Conservation (phyloP, 2,888 invertebrate species). For the Drosophila stalkeri region DNA sequence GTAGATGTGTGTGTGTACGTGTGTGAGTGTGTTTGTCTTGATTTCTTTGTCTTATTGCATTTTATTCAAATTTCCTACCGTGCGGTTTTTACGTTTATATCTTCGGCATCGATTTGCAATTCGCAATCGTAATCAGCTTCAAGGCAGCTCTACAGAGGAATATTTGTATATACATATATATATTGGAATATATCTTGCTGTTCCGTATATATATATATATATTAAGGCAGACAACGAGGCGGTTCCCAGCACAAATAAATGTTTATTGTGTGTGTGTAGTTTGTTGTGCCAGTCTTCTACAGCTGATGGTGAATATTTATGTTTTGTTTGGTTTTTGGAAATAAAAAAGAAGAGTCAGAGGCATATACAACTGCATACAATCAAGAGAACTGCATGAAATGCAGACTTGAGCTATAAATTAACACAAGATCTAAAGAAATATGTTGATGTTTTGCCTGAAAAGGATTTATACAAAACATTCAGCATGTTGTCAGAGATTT, state of each 20-base stretch:
- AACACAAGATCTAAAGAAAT: slow-evolving; percentile 1
- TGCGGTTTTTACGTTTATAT: slow-evolving; percentile 78
- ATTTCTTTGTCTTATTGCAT: slow-evolving; percentile 79
- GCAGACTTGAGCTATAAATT: slow-evolving; percentile 5
- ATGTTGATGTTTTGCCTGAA: slow-evolving; percentile 1
- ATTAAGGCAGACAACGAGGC: slow-evolving; percentile 42
- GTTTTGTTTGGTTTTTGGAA: slow-evolving; percentile 29
- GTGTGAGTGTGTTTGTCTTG: slow-evolving; percentile 41
- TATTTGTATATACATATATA: slow-evolving; percentile 18
- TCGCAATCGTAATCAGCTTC: slow-evolving; percentile 78
- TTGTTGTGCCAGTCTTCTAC: slow-evolving; percentile 61
- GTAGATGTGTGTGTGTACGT: background rate
- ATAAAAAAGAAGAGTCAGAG: background rate
- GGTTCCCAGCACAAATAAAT: slow-evolving; percentile 41
- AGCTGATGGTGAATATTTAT: slow-evolving; percentile 72
- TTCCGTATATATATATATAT: slow-evolving; percentile 13
- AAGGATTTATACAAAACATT: slow-evolving; percentile 4
- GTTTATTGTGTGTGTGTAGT: slow-evolving; percentile 33
- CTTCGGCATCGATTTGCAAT: slow-evolving; percentile 78
- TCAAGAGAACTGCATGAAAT: slow-evolving; percentile 15
- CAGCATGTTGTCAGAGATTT: background rate
- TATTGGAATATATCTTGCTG: slow-evolving; percentile 9
- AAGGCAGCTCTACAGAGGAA: slow-evolving; percentile 52
- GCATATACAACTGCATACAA: slow-evolving; percentile 11
- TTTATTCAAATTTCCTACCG: slow-evolving; percentile 82